phyloP scores from a whole-genome alignment of 2,888 invertebrate species.

The Galeruca laticollis region DNA sequence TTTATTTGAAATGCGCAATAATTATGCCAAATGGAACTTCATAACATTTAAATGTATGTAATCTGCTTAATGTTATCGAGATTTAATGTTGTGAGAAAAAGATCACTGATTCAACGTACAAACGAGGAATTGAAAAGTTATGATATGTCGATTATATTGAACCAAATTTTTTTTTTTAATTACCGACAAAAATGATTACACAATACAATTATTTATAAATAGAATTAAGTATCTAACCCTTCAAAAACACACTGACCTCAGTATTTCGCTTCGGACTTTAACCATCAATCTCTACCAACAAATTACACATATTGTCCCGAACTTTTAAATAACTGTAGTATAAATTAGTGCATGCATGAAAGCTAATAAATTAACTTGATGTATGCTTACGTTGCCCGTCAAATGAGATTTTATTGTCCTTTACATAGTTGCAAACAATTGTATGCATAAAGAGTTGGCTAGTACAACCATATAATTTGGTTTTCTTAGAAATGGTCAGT shows the following conservation, averaged over 20 bases:
- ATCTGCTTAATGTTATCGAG: conserved; percentile 21
- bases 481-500: background rate
- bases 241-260: no score
- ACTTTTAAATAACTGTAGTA: background rate
- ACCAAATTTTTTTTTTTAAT: no score
- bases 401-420: conserved; percentile 5
- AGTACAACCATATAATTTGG: conserved; percentile 1
- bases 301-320: background rate
- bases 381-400: background rate
- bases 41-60: conserved; percentile 51
- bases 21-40: conserved; percentile 50
- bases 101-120: background rate
- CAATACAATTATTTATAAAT: no score
- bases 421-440: conserved; percentile 9
- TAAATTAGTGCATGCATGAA: background rate
- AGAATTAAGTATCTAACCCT: no score
- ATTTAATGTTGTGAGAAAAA: conserved; percentile 8
- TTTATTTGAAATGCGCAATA: conserved; percentile 42
- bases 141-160: background rate
- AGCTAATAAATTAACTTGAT: conserved; percentile 5
- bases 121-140: background rate
- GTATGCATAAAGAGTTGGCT: background rate
- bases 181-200: no score
- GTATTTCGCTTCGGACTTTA: background rate
- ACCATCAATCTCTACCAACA: background rate